phyloP scores from a whole-genome alignment of 2,888 invertebrate genomes.

The Dichetophora obliterata region DNA sequence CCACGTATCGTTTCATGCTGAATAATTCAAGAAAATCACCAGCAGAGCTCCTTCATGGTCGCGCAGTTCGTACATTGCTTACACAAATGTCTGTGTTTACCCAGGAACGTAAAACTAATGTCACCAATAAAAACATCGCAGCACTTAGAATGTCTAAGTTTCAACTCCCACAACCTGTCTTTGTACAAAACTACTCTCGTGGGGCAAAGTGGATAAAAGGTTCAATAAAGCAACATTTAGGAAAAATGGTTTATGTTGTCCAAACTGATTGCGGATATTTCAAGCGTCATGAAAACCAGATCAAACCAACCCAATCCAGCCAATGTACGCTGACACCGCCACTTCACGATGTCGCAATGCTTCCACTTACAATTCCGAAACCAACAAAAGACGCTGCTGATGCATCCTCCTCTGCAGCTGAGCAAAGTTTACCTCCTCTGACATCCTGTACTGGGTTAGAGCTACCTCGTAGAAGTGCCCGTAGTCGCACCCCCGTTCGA shows the following conservation, averaged over 20 bases:
- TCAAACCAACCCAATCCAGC: too few species aligned
- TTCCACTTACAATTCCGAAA: too few species aligned
- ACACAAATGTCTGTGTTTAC: background rate
- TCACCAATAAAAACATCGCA: background rate
- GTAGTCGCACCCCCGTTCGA: too few species aligned
- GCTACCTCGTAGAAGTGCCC: too few species aligned
- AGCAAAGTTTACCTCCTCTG: too few species aligned
- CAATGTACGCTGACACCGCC: too few species aligned
- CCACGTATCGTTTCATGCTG: conserved; percentile 33
- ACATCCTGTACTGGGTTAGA: too few species aligned
- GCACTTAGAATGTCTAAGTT: background rate
- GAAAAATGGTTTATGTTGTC: background rate
- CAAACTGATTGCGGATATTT: background rate
- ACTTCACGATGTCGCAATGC: too few species aligned
- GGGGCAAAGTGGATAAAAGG: background rate
- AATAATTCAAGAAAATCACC: conserved; percentile 36
- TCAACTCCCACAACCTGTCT: background rate
- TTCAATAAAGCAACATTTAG: background rate
- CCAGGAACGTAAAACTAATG: background rate
- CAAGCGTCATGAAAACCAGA: background rate
- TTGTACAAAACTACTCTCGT: background rate
- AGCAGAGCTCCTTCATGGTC: conserved; percentile 36
- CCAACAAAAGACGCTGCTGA: too few species aligned
- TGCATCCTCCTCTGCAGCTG: too few species aligned
- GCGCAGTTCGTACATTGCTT: conserved; percentile 29